Percentiles rank a stretch among this genome's conserved stretches.
Evolutionary conservation across 1,140 invertebrate genomes (phyloP).

Genomic region (Ips nitidus): DNA sequence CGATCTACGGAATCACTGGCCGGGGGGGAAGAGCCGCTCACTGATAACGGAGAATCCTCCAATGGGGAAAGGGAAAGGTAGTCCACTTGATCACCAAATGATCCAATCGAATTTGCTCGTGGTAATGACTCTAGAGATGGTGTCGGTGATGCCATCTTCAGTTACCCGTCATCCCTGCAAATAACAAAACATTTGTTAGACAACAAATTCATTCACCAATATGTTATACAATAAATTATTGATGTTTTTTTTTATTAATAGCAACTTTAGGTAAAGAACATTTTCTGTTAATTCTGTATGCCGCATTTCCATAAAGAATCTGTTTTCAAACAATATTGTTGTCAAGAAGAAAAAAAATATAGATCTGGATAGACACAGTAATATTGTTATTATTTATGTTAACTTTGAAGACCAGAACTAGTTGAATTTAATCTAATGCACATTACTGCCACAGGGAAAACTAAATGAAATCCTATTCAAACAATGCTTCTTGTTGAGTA

Average conservation of each 20-base stretch:
- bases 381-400: too few relatives aligned
- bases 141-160: slow-evolving; percentile 81
- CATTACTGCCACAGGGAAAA: too few relatives aligned
- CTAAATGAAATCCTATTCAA: too few relatives aligned
- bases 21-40: slow-evolving; percentile 79
- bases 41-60: slow-evolving; percentile 73
- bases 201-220: neutral
- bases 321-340: too few relatives aligned
- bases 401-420: too few relatives aligned
- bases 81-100: slow-evolving; percentile 68
- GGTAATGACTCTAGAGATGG: slow-evolving; percentile 86
- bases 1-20: slow-evolving; percentile 73
- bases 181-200: slow-evolving; percentile 35
- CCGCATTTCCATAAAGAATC: too few relatives aligned
- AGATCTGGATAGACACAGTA: too few relatives aligned
- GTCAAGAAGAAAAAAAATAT: too few relatives aligned
- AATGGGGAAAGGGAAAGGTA: slow-evolving; percentile 61
- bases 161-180: slow-evolving; percentile 68
- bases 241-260: neutral
- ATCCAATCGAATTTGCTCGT: slow-evolving; percentile 86
- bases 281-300: too few relatives aligned
- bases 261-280: neutral
- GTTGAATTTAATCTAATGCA: too few relatives aligned
- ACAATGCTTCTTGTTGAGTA: too few relatives aligned
- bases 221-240: too few relatives aligned